These are phyloP conservation scores for Meteorus sp. DNA, from an alignment of 1,140 invertebrate species.

Conservation along the genomic window DNA sequence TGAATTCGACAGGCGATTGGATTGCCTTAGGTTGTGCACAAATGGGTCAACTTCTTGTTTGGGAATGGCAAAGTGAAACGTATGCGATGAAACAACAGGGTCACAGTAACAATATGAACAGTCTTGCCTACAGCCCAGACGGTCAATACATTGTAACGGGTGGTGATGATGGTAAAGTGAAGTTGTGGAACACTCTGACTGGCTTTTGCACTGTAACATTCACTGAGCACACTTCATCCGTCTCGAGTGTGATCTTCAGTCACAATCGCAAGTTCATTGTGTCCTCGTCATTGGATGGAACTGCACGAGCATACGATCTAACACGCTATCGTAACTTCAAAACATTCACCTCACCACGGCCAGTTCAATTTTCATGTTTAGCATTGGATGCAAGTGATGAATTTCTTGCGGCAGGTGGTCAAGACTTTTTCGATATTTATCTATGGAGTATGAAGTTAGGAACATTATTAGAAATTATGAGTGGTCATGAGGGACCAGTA, in stretches of 20 bases:
- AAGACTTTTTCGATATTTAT: slow-evolving; percentile 93
- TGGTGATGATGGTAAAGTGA: slow-evolving; percentile 94
- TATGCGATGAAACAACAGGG: slow-evolving; percentile 97
- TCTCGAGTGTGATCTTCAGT: slow-evolving; percentile 84
- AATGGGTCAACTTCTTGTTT: slow-evolving; percentile 89
- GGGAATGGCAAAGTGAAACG: slow-evolving; percentile 99
- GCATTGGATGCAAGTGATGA: slow-evolving; percentile 87
- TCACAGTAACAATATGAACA: slow-evolving; percentile 86
- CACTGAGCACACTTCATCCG: slow-evolving; percentile 79
- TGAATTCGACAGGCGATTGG: slow-evolving; percentile 93
- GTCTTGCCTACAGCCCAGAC: slow-evolving; percentile 88
- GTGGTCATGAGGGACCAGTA: slow-evolving; percentile 92
- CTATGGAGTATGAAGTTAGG: slow-evolving; percentile 95
- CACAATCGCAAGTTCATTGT: slow-evolving; percentile 90
- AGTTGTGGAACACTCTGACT: slow-evolving; percentile 88
- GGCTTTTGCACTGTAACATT: slow-evolving; percentile 97
- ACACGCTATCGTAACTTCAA: slow-evolving; percentile 95
- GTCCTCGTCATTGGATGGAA: slow-evolving; percentile 91
- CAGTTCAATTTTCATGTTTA: slow-evolving; percentile 91
- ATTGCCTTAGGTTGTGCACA: slow-evolving; percentile 85
- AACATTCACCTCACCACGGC: slow-evolving; percentile 87
- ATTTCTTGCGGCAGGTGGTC: slow-evolving; percentile 88
- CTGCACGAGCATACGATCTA: slow-evolving; percentile 92
- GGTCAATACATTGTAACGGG: slow-evolving; percentile 90
- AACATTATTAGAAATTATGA: slow-evolving; percentile 83